Base-by-base conservation (phyloP, 2,888 invertebrate genomes). In the Melanostoma mellinum region DNA sequence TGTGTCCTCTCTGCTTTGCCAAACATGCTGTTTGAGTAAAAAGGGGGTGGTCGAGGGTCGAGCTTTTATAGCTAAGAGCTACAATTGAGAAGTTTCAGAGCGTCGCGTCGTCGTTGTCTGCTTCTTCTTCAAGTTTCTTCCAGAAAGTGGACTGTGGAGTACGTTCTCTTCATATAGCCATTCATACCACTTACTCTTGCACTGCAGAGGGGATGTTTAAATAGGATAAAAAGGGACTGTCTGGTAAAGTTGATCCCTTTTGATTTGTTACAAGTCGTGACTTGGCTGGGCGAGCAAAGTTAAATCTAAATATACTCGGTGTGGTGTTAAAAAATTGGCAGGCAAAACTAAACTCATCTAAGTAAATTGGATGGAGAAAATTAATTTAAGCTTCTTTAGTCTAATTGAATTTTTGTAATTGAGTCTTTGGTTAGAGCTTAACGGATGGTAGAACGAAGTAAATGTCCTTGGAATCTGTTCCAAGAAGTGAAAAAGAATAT, bases 211-310 rank as follows among this genome's bases (percentile, higher is more conserved):
- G 58, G 42, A 63, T 63, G 46, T 56, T 36, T 9, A 38, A 20
- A 50, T 50, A 56, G 40, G 50, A 58, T 44, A 52, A 61, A 42
- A 61, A 67, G 60, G 71, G 55, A 67, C 44, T 76, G 81, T 81
- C 81, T 81, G 81, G 55, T 10, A 50, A 38, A 81, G 76, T 72
- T 76, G 72, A 81, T 81, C 81, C 81, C n/a, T 67, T 72, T 65
- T 76, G 76, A 81, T 81, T 81, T 81, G 76, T 71, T 72, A 72
- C 20, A 50, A 55, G 36, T 67, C 36, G 67, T 55, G 48, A 65
- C 71, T 69, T 80, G 80, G 75, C 71, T 69, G 60, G 75, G 75
- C 75, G 44, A 32, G 44, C n/a, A 20, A 33, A 40, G 30, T 52
- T 8, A 58, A 44, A 4, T 38, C 4, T 53, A 33, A 32, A 1